These are phyloP conservation scores for Dreissena rostriformis DNA, from an alignment of 1,140 invertebrate species.

Conservation along the genomic window DNA sequence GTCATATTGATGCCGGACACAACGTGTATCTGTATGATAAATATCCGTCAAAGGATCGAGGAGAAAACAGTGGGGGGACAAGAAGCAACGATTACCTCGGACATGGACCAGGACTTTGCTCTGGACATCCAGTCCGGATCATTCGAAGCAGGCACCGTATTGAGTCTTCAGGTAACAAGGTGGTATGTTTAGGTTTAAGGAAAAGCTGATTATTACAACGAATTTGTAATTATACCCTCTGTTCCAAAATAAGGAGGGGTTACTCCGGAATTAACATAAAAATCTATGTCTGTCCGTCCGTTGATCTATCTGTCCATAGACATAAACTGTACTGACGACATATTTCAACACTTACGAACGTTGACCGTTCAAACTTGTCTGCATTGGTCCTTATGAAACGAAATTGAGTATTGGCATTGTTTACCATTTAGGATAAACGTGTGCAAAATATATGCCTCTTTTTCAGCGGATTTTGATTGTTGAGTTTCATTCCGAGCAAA, in stretches of 20 bases:
- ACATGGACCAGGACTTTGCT: slow-evolving; percentile 37
- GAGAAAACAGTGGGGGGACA: slow-evolving; percentile 5
- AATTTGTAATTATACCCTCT: background rate
- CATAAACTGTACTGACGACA: background rate
- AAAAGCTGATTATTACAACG: background rate
- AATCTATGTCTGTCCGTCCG: background rate
- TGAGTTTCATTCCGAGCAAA: too few species aligned
- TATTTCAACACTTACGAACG: background rate
- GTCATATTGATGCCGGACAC: slow-evolving; percentile 27
- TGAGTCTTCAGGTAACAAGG: slow-evolving; percentile 12
- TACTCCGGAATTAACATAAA: background rate
- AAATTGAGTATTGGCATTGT: too few species aligned
- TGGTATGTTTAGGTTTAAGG: background rate
- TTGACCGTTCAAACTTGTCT: background rate
- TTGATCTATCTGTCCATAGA: background rate
- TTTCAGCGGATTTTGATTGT: too few species aligned
- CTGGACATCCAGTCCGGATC: slow-evolving; percentile 17
- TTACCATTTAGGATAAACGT: too few species aligned
- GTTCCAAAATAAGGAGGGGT: background rate
- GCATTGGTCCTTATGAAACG: too few species aligned
- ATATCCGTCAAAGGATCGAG: slow-evolving; percentile 19
- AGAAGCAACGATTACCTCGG: slow-evolving; percentile 18
- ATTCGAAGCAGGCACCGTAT: slow-evolving; percentile 34
- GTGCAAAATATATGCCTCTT: too few species aligned
- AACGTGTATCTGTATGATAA: slow-evolving; percentile 16